Evolutionary conservation across 1,140 invertebrate genomes (phyloP), one percentile per base, ranked within the genome.

Genomic region (Nilaparvata lugens): DNA sequence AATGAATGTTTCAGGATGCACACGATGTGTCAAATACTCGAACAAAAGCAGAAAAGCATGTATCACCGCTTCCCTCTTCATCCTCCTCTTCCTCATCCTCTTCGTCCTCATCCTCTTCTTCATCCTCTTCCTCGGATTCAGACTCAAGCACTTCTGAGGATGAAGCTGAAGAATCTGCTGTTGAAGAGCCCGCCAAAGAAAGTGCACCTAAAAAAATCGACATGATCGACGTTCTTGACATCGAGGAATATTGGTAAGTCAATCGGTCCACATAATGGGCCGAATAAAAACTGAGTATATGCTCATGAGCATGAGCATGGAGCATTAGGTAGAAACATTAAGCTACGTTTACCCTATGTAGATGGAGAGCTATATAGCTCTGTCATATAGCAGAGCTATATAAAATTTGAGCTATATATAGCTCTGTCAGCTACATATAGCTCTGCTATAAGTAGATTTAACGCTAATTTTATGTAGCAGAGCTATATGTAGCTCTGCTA

Each of bases 161-260:
- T 35, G 31, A 35, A 35, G 31, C 62, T 13, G 61, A 59, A 19
- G 35, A 53, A 59, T 62, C 54, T 2, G 18, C 28, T 38, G 43
- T 51, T 16, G 40, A 48, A 16, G 21, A 25, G 48, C 24, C n/a
- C n/a, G 25, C 16, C 4, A 21, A 48, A 58, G 56, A 58, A 24
- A 18, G 14, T 48, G 19, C 35, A 28, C 3, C 51, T 1, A 28
- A 52, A 23, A 52, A 57, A 23, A 14, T 61, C 25, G 60, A 61
- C 43, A 19, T 38, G 16, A 48, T 62, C 23, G 61, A 62, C 14
- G 21, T 62, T 4, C 51, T 57, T 25, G 61, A 62, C 53, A 57
- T 62, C 35, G 31, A 58, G 7, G 42, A 52, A 28, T 24, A 57
- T 19, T 57, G 61, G 61, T 35, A 35, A 35, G 31, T 35, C n/a